A percentile compares a stretch with the other conserved stretches of the same genome.
Conservation (phyloP, 1,140 invertebrate genomes). For the Pantala flavescens region DNA sequence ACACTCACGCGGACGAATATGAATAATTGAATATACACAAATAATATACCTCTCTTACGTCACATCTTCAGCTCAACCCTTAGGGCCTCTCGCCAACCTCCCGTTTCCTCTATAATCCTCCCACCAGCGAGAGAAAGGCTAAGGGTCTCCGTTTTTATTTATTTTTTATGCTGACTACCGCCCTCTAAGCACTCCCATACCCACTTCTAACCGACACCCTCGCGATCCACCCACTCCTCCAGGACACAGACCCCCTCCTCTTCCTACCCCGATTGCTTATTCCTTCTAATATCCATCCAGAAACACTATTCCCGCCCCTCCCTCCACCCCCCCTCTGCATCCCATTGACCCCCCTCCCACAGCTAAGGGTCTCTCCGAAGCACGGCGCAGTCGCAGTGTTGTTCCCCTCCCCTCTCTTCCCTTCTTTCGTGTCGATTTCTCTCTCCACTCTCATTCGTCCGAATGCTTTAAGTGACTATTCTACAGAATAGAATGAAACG, state of each 20-base stretch:
- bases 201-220: not conserved
- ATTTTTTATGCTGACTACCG: slow-evolving; percentile 1
- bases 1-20: too few species aligned
- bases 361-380: not conserved
- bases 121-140: not conserved
- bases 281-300: not conserved
- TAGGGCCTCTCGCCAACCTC: not conserved
- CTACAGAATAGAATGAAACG: not conserved
- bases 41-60: not conserved
- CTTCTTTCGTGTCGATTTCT: not conserved
- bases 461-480: too few species aligned
- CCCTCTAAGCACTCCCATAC: not conserved
- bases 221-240: not conserved
- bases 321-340: not conserved
- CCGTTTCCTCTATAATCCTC: not conserved
- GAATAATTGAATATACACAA: too few species aligned
- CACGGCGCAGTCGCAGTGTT: not conserved
- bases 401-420: not conserved
- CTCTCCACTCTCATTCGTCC: not conserved
- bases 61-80: not conserved
- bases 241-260: not conserved
- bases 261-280: not conserved
- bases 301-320: not conserved
- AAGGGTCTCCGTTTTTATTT: not conserved
- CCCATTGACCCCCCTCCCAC: not conserved